Conservation (phyloP, 2,113 vertebrate genomes). For the Colinus virginianus region DNA sequence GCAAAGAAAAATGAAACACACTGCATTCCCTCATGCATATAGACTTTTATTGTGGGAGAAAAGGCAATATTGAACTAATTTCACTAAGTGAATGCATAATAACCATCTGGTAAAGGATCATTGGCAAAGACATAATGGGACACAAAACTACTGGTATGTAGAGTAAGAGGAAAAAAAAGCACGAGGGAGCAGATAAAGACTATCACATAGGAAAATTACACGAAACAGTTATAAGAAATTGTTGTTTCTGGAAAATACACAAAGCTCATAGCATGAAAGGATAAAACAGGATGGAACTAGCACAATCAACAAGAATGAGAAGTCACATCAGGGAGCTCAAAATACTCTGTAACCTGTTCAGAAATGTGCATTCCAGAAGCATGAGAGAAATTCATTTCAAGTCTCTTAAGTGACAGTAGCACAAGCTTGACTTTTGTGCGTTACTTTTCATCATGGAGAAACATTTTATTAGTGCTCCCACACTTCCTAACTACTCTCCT, state of each 20-base stretch:
- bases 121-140: neutral
- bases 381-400: neutral
- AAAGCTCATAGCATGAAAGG: neutral
- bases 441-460: no score
- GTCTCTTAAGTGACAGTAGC: neutral
- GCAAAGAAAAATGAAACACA: neutral
- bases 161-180: neutral
- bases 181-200: neutral
- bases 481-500: neutral
- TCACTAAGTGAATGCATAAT: neutral
- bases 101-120: neutral
- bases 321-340: neutral
- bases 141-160: neutral
- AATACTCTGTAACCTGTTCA: no score
- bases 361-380: neutral
- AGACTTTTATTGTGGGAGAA: neutral
- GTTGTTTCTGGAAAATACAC: neutral
- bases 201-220: neutral
- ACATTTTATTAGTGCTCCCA: neutral
- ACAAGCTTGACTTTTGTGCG: neutral
- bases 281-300: neutral
- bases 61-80: neutral
- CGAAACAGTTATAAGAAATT: neutral
- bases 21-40: neutral
- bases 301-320: neutral